Base-by-base conservation (phyloP, 2,888 invertebrate species). In the Temnothorax ravouxi region DNA sequence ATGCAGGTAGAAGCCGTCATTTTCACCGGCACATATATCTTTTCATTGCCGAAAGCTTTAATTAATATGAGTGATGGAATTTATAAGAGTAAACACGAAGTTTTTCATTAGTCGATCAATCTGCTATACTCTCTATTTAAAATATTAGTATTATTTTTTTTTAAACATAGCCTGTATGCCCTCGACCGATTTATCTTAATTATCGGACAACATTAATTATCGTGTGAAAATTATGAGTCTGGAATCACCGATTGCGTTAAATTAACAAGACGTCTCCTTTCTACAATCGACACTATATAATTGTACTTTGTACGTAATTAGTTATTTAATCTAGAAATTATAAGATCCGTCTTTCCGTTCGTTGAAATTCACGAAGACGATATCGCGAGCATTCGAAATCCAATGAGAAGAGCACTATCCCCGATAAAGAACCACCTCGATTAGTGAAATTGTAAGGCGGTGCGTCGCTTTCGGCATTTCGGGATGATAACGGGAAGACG, bases 371-470 rank as follows among this genome's bases (percentile, higher is more conserved):
- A 21, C 25, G 41, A 72, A 47, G 29, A 79, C 47, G 56, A 71
- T 72, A 59, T 59, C 47, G 34, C 21, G 72, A 79, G 21, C 38
- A 50, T 4, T 72, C n/a, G 25, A 59, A 47, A 72, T 50, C 25
- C 74, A 80, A 72, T 38, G 38, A 59, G 47, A 69, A n/a, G 44
- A 67, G 72, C 69, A 61, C 56, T 80, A 80, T 5, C 34, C 18
- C 2, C 59, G 59, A 72, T 79, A 72, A 80, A 59, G 74, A 50
- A 50, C 38, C 74, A 59, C 59, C 13, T 80, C 47, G 59, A 79
- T 79, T 72, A 80, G 59, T 61, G 59, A 80, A 21, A 80, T 80
- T 72, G 74, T 72, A 80, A 47, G 74, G 47, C 59, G 34, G 41
- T 25, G 29, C 54, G 21, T 11, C 18, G 13, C 41, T 52, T 34